These are phyloP conservation scores for Hylaeus volcanicus DNA, from an alignment of 1,140 invertebrate genomes.

Conservation along the genomic window DNA sequence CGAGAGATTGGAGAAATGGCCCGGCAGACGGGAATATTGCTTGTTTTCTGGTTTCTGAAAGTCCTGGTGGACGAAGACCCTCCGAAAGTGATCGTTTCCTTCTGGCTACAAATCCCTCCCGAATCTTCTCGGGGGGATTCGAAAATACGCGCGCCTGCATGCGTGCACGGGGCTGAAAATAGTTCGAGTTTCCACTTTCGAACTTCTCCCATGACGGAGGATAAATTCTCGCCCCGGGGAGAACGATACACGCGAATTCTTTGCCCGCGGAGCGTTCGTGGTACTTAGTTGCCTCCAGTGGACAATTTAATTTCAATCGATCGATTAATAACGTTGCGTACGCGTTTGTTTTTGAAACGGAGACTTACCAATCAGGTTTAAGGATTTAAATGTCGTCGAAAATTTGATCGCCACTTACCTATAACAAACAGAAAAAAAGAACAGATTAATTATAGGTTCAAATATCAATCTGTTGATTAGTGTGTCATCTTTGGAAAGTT, in stretches of 20 bases:
- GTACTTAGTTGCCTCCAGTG: not conserved
- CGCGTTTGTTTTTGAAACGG: no score
- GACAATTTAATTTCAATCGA: not conserved
- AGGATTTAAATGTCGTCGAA: not conserved
- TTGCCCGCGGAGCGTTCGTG: not conserved
- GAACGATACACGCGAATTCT: constrained; percentile 20
- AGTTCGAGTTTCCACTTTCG: constrained; percentile 16
- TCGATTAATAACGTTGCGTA: not conserved
- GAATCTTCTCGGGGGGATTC: constrained; percentile 33
- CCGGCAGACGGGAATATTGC: constrained; percentile 55
- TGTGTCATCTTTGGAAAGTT: no score
- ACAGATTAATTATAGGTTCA: not conserved
- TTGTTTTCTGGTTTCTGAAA: constrained; percentile 48
- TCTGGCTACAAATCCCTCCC: constrained; percentile 57
- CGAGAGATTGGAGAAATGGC: constrained; percentile 55
- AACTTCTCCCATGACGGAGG: constrained; percentile 32
- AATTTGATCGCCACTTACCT: constrained; percentile 44
- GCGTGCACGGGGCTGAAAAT: not conserved
- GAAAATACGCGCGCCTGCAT: not conserved
- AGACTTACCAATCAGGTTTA: constrained; percentile 33
- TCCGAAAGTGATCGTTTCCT: constrained; percentile 51
- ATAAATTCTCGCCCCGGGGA: constrained; percentile 40
- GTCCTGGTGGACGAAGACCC: constrained; percentile 27
- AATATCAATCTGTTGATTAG: no score
- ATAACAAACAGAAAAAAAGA: constrained; percentile 38